A percentile compares a stretch with the other conserved stretches of the same genome.
Conservation (phyloP, 2,888 invertebrate genomes). For the Netelia inedita region DNA sequence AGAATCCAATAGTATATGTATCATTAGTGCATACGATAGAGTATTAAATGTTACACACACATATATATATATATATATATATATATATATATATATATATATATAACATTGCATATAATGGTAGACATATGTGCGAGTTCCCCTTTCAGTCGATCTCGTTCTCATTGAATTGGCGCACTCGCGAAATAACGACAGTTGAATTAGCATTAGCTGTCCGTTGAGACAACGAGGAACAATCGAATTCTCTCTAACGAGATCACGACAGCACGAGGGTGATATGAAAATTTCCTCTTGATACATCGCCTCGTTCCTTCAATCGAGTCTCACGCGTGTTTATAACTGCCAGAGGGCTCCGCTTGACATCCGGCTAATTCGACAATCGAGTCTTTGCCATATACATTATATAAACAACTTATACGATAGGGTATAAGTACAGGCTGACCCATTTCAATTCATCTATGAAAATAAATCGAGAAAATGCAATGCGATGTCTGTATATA, state of each 20-base stretch:
- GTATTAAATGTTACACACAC: neutral
- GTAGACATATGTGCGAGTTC: neutral
- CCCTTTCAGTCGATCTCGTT: slow-evolving; percentile 15
- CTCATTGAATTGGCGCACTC: slow-evolving; percentile 14
- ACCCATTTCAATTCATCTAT: too few relatives aligned
- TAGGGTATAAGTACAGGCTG: too few relatives aligned
- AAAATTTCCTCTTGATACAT: slow-evolving; percentile 39
- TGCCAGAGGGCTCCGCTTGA: slow-evolving; percentile 6
- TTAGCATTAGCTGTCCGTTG: slow-evolving; percentile 51
- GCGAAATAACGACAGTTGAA: slow-evolving; percentile 52
- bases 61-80: neutral
- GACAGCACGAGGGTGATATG: slow-evolving; percentile 9
- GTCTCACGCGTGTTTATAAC: slow-evolving; percentile 30
- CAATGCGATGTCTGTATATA: too few relatives aligned
- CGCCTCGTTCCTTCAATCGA: neutral
- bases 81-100: neutral
- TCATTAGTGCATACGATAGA: neutral
- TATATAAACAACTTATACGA: too few relatives aligned
- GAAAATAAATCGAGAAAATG: too few relatives aligned
- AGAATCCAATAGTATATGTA: neutral
- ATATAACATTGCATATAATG: slow-evolving; percentile 13
- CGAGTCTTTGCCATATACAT: slow-evolving; percentile 2
- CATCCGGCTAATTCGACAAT: slow-evolving; percentile 50
- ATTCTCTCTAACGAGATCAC: slow-evolving; percentile 47
- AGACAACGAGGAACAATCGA: slow-evolving; percentile 52